phyloP scores from a whole-genome alignment of 2,888 invertebrate genomes.

The Volucella inanis region DNA sequence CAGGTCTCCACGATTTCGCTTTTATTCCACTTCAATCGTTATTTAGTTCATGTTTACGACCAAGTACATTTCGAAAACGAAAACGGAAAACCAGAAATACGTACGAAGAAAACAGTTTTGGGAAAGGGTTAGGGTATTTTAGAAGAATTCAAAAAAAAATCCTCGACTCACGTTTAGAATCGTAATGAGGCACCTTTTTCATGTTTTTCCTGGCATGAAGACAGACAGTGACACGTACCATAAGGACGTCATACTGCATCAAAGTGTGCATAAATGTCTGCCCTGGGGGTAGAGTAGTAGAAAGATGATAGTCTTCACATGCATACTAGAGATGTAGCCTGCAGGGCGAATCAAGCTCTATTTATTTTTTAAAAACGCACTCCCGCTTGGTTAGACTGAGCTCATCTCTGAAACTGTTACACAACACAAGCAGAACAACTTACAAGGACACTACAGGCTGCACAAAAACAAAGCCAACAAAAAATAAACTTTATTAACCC shows the following conservation, averaged over 20 bases:
- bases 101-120: too few relatives aligned
- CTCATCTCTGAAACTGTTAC: conserved; percentile 40
- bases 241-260: conserved; percentile 54
- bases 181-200: conserved; percentile 24
- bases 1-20: conserved; percentile 40
- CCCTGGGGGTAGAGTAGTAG: not conserved
- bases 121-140: too few relatives aligned
- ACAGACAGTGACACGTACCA: conserved; percentile 55
- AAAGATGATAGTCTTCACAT: not conserved
- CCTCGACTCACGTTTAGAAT: conserved; percentile 26
- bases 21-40: conserved; percentile 61
- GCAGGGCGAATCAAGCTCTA: conserved; percentile 52
- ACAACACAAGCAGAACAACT: conserved; percentile 22
- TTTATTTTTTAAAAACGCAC: conserved; percentile 69
- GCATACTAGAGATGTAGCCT: conserved; percentile 1
- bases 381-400: conserved; percentile 35
- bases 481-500: conserved; percentile 46
- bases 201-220: conserved; percentile 36
- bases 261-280: conserved; percentile 50
- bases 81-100: conserved; percentile 22
- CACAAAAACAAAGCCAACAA: conserved; percentile 24
- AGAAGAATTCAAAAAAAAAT: not conserved
- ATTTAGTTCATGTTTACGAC: conserved; percentile 63
- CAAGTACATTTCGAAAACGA: conserved; percentile 54
- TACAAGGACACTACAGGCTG: conserved; percentile 53